Evolutionary conservation across 1,140 invertebrate genomes (phyloP).

Genomic region (Nylanderia fulva): DNA sequence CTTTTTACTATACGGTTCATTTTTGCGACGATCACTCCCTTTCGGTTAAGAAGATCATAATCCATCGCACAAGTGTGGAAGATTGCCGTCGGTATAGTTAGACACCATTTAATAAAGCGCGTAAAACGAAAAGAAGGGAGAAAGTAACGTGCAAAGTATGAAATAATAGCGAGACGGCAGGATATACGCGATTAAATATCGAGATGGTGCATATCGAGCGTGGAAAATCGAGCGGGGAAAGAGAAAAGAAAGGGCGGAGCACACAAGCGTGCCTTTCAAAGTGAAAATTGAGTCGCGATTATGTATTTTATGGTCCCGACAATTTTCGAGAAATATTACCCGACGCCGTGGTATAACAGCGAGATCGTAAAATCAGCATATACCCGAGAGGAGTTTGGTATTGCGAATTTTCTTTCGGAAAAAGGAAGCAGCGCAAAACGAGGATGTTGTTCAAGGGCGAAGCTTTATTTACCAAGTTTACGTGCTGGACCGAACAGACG

Average conservation of each 20-base stretch:
- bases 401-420: constrained; percentile 54
- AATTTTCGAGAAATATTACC: constrained; percentile 69
- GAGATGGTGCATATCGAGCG: constrained; percentile 52
- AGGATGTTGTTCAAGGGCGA: constrained; percentile 46
- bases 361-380: constrained; percentile 69
- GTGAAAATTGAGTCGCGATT: constrained; percentile 70
- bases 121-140: constrained; percentile 52
- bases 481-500: constrained; percentile 34
- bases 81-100: constrained; percentile 47
- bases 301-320: constrained; percentile 59
- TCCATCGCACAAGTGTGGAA: constrained; percentile 55
- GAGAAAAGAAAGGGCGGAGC: neutral
- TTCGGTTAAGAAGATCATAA: constrained; percentile 52
- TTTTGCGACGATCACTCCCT: constrained; percentile 32
- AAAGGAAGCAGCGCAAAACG: constrained; percentile 33
- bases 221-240: constrained; percentile 11
- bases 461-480: constrained; percentile 58
- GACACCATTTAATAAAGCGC: constrained; percentile 63
- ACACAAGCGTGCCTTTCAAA: constrained; percentile 57
- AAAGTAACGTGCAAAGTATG: constrained; percentile 57
- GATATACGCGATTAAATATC: constrained; percentile 59
- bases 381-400: constrained; percentile 46
- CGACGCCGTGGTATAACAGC: constrained; percentile 34
- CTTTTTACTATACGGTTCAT: neutral
- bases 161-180: constrained; percentile 52